phyloP scores from a whole-genome alignment of 2,797 vertebrate genomes.

The Cirrhinus mrigala region DNA sequence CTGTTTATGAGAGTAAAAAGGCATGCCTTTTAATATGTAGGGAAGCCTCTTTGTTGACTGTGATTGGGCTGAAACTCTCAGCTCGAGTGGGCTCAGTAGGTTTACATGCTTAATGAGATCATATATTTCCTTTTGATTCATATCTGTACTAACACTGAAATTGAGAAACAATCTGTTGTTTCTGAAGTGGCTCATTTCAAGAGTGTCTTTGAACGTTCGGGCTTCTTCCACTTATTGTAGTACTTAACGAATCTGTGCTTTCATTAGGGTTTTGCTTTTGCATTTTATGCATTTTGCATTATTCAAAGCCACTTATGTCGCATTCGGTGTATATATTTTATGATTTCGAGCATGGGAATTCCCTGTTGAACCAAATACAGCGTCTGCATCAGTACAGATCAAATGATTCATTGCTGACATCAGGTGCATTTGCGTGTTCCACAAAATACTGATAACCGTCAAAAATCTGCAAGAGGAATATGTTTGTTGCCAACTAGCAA shows the following conservation, averaged over 20 bases:
- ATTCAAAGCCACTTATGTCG: neutral
- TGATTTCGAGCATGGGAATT: neutral
- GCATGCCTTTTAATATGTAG: too few species aligned
- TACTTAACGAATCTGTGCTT: neutral
- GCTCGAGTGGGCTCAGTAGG: neutral
- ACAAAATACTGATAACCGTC: neutral
- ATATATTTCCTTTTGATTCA: constrained; percentile 13
- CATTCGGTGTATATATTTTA: neutral
- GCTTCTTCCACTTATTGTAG: neutral
- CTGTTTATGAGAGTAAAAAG: neutral
- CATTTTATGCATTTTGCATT: neutral
- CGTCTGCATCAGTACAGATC: neutral
- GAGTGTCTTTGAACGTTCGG: neutral
- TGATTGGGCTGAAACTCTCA: neutral
- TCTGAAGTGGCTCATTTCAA: neutral
- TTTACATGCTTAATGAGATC: neutral
- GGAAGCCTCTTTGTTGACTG: neutral
- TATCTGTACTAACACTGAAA: neutral
- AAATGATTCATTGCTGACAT: neutral
- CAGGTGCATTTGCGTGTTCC: neutral
- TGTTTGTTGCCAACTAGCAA: neutral
- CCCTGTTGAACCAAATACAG: neutral
- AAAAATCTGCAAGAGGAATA: neutral
- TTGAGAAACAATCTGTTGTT: constrained; percentile 2
- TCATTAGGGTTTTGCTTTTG: neutral